Evolutionary conservation across 2,797 vertebrate genomes (phyloP).

Genomic region (Echiichthys vipera): DNA sequence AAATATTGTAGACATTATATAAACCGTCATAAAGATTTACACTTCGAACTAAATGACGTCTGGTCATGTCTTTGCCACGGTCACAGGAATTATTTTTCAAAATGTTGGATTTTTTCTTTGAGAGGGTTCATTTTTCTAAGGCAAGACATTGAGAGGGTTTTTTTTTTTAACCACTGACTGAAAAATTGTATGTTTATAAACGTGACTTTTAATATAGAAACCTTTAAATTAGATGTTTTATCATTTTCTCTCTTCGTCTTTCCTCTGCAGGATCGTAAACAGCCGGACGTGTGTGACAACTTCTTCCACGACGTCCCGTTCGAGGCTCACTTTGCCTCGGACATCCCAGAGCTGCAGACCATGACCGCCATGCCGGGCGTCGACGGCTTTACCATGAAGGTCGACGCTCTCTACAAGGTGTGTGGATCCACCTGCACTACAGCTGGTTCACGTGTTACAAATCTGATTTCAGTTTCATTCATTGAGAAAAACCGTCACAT

Average conservation of each 20-base stretch:
- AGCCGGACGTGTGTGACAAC: slow-evolving; percentile 91
- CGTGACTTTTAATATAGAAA: no score
- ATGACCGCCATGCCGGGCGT: slow-evolving; percentile 92
- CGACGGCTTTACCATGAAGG: slow-evolving; percentile 96
- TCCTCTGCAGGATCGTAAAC: slow-evolving; percentile 90
- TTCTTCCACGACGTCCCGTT: slow-evolving; percentile 98
- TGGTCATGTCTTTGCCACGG: no score
- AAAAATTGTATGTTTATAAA: no score
- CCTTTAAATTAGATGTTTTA: not conserved
- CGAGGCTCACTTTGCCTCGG: slow-evolving; percentile 93
- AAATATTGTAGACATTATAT: no score
- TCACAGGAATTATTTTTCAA: no score
- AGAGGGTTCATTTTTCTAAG: no score
- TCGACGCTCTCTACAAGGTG: slow-evolving; percentile 97
- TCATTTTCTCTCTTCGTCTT: not conserved
- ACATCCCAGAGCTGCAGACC: slow-evolving; percentile 87
- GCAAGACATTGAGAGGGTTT: no score
- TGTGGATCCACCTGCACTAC: not conserved
- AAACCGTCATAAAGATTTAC: no score
- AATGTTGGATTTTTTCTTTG: no score
- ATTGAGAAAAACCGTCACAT: not conserved
- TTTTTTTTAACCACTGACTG: no score
- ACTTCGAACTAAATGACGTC: no score
- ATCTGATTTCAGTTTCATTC: not conserved
- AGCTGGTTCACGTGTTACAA: no score